Base-by-base conservation (phyloP, 2,113 vertebrate species). In the Xenus cinereus region DNA sequence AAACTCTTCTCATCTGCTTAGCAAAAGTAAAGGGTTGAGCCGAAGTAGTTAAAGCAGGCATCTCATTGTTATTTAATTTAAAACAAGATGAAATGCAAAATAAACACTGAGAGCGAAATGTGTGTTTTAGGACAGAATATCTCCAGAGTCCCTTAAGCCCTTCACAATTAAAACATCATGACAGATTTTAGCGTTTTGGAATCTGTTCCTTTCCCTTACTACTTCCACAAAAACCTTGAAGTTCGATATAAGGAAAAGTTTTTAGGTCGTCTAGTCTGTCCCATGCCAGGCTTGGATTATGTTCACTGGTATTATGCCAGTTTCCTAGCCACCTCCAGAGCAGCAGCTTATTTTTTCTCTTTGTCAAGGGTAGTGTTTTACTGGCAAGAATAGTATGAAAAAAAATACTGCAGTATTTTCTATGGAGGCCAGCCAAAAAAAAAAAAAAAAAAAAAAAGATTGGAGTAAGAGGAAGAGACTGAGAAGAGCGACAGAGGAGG, bases 341-440 rank as follows among this genome's bases (percentile, higher is more conserved):
- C 24, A 92, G 86, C n/a, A 95, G 59, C 66, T 85, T 89, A 27
- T 66, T 93, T 97, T 88, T 79, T 21, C 37, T 88, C 71, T 93
- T 85, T 85, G 80, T 95, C 81, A 89, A 89, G 81, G 62, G 54
- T 84, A 83, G 53, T 89, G 63, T 84, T 87, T 82, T 91, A 84
- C 50, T 95, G 89, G 89, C 80, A 95, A 84, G 45, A 91, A 59
- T 63, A 79, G 9, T 74, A 81, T 12, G 14, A 64, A 86, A 87
- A 80, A 77, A 75, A 43, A 74, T 75, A 77, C 75, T 94, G 89
- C 91, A 94, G 87, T 94, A 91, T 76, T 87, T 92, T 92, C 53
- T 33, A 26, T 84, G 86, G 86, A 89, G 37, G 19, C 48, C 9
- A 66, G 74, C 85, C 92, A 93, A 53, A 56, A 60, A 60, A 57